A percentile compares a stretch with the other conserved stretches of the same genome.
phyloP scores from a whole-genome alignment of 2,888 invertebrate species.

The Megamerina dolium region DNA sequence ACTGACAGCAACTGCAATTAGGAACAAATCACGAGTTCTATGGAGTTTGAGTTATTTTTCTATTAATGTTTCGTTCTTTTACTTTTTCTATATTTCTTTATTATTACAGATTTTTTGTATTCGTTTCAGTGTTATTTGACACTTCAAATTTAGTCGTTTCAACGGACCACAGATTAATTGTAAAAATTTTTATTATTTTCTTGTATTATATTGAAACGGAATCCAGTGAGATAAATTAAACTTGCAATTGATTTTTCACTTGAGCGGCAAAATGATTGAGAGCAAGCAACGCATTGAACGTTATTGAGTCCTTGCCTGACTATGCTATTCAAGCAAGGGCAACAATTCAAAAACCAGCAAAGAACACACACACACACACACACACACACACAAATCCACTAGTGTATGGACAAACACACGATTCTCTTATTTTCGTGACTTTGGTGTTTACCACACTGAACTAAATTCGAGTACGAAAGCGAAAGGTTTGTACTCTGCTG shows the following conservation, averaged over 20 bases:
- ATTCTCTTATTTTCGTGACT: background rate
- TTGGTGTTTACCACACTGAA: conserved; percentile 34
- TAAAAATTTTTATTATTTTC: no score
- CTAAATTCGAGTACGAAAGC: conserved; percentile 19
- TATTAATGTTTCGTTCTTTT: no score
- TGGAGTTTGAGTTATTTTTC: no score
- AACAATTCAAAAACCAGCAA: background rate
- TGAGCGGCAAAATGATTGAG: background rate
- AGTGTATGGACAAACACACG: background rate
- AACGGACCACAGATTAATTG: no score
- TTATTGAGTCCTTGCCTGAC: background rate
- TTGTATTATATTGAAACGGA: no score
- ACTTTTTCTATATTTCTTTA: no score
- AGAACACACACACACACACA: background rate
- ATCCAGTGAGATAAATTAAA: no score
- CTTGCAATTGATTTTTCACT: background rate
- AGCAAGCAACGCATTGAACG: background rate
- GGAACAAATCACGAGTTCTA: no score
- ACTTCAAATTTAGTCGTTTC: no score
- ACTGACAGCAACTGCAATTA: no score
- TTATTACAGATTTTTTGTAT: no score
- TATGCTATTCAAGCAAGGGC: background rate
- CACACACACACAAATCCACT: background rate
- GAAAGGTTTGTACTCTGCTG: conserved; percentile 15
- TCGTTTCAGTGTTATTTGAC: no score